These are phyloP conservation scores for Synergus umbraculus DNA, from an alignment of 2,888 invertebrate genomes.

Conservation along the genomic window DNA sequence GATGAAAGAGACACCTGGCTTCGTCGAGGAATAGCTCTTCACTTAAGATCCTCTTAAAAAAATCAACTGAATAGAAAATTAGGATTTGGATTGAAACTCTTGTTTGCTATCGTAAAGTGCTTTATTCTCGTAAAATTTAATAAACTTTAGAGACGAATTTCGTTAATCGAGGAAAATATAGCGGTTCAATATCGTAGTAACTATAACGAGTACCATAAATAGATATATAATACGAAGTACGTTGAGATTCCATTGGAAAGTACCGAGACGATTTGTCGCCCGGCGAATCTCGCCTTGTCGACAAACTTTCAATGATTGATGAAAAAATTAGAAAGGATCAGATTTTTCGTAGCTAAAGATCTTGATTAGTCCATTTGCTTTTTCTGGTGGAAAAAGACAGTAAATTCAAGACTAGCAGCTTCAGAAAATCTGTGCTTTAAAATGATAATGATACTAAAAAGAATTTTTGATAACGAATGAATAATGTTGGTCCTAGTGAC, in stretches of 20 bases:
- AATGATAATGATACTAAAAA: conserved; percentile 52
- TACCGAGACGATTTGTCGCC: conserved; percentile 61
- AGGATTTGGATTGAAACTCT: conserved; percentile 40
- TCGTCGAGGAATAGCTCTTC: conserved; percentile 70
- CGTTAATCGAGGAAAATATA: conserved; percentile 63
- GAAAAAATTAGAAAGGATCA: conserved; percentile 35
- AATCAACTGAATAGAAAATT: not conserved
- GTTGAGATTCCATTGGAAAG: conserved; percentile 65
- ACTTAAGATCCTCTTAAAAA: conserved; percentile 57
- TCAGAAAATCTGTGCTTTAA: not conserved
- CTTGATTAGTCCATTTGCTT: too few species aligned
- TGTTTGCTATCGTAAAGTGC: conserved; percentile 66
- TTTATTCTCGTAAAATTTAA: conserved; percentile 71
- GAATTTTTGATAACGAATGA: conserved; percentile 43
- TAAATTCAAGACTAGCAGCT: not conserved
- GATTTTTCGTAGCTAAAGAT: not conserved
- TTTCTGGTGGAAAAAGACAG: too few species aligned
- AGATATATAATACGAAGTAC: conserved; percentile 61
- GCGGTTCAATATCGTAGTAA: conserved; percentile 59
- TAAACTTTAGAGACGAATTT: conserved; percentile 67
- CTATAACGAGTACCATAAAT: conserved; percentile 60
- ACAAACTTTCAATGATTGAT: conserved; percentile 52
- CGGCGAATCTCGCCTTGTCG: conserved; percentile 40
- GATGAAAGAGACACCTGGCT: conserved; percentile 69
- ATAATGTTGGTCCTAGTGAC: conserved; percentile 43